Conservation (phyloP, 2,797 vertebrate genomes). For the Calcarius lapponicus region DNA sequence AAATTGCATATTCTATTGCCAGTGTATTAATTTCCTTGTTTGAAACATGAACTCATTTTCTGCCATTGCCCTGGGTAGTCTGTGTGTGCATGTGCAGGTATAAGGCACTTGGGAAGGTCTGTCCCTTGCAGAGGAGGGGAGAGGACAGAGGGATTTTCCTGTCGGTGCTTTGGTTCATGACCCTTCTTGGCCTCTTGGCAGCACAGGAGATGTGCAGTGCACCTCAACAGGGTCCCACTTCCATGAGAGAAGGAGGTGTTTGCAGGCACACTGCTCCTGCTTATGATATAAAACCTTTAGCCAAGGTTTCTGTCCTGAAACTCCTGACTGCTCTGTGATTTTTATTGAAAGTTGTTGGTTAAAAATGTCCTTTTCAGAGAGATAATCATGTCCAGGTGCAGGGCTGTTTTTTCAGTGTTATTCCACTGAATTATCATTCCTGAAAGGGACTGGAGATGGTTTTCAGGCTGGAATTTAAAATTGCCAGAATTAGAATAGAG, state of each 20-base stretch:
- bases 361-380: not conserved
- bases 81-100: not conserved
- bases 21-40: not conserved
- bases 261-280: not conserved
- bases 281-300: not conserved
- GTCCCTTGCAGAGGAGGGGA: not conserved
- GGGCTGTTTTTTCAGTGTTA: not conserved
- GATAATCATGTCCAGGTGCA: not conserved
- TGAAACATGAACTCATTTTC: slow-evolving; percentile 21
- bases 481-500: not conserved
- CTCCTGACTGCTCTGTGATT: not conserved
- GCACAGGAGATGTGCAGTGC: rapidly evolving
- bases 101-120: not conserved
- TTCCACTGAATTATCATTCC: not conserved
- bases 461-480: not conserved
- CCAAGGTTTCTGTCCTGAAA: not conserved
- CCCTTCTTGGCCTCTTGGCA: not conserved
- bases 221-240: rapidly evolving
- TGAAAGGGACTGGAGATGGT: not conserved
- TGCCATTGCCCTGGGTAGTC: not conserved
- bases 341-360: not conserved
- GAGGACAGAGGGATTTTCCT: not conserved
- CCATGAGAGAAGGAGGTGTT: not conserved
- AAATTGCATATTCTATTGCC: slow-evolving; percentile 25
- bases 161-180: not conserved